Evolutionary conservation across 1,140 invertebrate species (phyloP), one percentile per base, ranked within the genome.

Genomic region (Ostrea edulis): DNA sequence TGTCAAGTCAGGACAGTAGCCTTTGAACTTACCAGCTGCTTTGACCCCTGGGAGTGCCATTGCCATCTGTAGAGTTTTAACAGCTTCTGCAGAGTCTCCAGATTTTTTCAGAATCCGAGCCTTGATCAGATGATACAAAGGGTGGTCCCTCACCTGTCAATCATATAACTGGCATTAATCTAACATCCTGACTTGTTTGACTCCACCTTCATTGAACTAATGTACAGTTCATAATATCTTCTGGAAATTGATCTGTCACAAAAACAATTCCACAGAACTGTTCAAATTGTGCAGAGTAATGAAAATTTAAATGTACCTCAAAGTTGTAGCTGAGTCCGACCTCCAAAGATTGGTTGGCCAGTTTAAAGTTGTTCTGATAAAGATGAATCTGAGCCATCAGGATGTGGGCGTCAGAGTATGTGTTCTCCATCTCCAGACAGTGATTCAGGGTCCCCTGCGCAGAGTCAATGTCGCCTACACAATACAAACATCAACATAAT

Each of bases 301-400:
- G 25, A 35, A 8, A 22, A 12, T 35, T 11, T 25, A 35, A n/a
- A 22, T 9, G 55, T 86, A 96, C 97, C 95, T 98, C 97, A 93
- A 99, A 99, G 95, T 99, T 98, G 93, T 97, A 97, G 92, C 98
- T 98, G 0, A 99, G 95, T 87, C 97, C 98, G 87, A 97, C 96
- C 95, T 99, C 98, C 51, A 99, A 95, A 86, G 96, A 97, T 93
- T 98, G 97, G 22, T 97, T 96, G 0, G 98, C 98, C 91, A 97
- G 96, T 53, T 97, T 96, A 92, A 96, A 97, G 90, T 97, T 96
- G 62, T 97, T 96, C 94, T 97, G 97, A 85, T 95, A 93, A 14
- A 96, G 92, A 86, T 97, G 96, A 82, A 98, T 97, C 91, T 98
- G 97, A 25, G 98, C 98, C 96, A 98, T 96, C 7, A 99, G 95